Evolutionary conservation across 2,113 vertebrate genomes (phyloP).

Genomic region (Catharus minimus): DNA sequence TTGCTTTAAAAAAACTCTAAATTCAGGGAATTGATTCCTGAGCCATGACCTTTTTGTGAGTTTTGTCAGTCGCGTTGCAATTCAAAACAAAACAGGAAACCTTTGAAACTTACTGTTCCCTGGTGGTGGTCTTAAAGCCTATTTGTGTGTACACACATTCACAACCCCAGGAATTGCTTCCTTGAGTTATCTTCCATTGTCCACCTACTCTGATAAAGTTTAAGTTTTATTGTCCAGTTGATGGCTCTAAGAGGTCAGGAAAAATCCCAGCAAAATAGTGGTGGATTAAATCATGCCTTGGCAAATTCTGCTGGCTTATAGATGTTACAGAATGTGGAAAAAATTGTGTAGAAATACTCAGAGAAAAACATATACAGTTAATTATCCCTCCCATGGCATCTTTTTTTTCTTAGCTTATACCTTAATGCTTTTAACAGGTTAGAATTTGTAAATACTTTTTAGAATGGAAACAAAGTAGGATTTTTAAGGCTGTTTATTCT

Average conservation of each 20-base stretch:
- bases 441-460: neutral
- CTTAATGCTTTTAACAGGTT: neutral
- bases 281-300: neutral
- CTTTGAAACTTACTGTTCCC: neutral
- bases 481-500: slow-evolving; percentile 28
- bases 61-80: neutral
- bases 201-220: neutral
- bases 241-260: neutral
- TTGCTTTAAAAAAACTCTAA: neutral
- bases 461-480: neutral
- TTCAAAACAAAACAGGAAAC: neutral
- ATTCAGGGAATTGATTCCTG: neutral
- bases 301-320: neutral
- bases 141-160: neutral
- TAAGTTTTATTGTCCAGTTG: neutral
- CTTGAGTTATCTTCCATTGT: neutral
- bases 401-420: neutral
- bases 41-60: neutral
- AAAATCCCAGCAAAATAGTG: neutral
- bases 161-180: neutral
- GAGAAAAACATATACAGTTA: neutral
- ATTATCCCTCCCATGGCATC: neutral
- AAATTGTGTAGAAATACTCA: neutral
- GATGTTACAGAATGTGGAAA: neutral
- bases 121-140: neutral